Evolutionary conservation across 2,113 vertebrate species (phyloP).

Genomic region (Phylloscopus trochiloides): DNA sequence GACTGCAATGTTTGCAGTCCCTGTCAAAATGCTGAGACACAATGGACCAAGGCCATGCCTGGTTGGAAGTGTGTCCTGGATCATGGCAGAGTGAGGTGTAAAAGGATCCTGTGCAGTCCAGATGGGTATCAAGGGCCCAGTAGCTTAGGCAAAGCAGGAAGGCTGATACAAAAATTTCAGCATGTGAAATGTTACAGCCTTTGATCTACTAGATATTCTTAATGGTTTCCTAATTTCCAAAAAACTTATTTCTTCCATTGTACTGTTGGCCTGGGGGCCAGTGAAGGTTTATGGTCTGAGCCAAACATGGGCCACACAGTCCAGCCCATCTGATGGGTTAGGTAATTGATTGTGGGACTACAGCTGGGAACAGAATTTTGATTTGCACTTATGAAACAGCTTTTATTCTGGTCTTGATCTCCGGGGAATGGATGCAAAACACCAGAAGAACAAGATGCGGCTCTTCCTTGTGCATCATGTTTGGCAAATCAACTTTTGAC

Average conservation of each 20-base stretch:
- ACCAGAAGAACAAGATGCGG: background rate
- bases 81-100: background rate
- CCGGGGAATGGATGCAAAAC: background rate
- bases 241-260: background rate
- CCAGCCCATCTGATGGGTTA: background rate
- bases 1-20: background rate
- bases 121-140: background rate
- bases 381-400: background rate
- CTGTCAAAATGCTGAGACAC: background rate
- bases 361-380: background rate
- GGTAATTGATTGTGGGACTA: background rate
- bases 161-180: background rate
- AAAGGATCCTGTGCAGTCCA: background rate
- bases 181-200: background rate
- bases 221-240: background rate
- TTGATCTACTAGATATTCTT: background rate
- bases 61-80: background rate
- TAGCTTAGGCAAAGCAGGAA: background rate
- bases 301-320: background rate
- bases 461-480: background rate
- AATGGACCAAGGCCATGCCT: background rate
- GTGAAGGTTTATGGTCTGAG: background rate
- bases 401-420: background rate
- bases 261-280: background rate
- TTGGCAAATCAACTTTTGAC: constrained; percentile 18